A percentile compares a stretch with the other conserved stretches of the same genome.
These are phyloP conservation scores for Philereme transversata DNA, from an alignment of 2,888 invertebrate species.

Conservation along the genomic window DNA sequence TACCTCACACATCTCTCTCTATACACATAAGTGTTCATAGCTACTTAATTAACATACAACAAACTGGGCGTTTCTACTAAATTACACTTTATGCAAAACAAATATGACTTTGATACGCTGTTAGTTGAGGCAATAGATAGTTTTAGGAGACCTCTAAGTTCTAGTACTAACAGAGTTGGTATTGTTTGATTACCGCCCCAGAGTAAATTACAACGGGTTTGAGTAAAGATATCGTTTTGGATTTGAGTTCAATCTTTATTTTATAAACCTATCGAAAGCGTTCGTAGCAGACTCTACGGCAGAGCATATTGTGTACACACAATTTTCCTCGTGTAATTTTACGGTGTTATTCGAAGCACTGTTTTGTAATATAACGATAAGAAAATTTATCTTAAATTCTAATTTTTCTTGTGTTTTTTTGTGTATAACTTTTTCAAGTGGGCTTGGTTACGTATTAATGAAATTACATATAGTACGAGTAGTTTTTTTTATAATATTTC, in stretches of 20 bases:
- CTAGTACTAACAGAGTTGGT: slow-evolving; percentile 35
- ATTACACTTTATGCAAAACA: slow-evolving; percentile 43
- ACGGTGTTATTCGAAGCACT: too few relatives aligned
- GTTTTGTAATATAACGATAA: too few relatives aligned
- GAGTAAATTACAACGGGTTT: slow-evolving; percentile 10
- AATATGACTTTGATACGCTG: slow-evolving; percentile 46
- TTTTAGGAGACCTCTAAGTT: slow-evolving; percentile 39
- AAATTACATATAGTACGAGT: too few relatives aligned
- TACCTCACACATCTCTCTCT: slow-evolving; percentile 1
- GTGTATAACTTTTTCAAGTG: too few relatives aligned
- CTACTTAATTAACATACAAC: slow-evolving; percentile 28
- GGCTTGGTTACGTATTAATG: too few relatives aligned
- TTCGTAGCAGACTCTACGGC: not conserved
- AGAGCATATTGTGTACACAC: not conserved
- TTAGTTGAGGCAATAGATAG: slow-evolving; percentile 39
- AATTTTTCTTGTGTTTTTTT: too few relatives aligned
- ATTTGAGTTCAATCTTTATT: not conserved
- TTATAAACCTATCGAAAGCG: not conserved
- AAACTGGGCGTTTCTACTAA: slow-evolving; percentile 39
- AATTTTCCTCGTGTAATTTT: not conserved
- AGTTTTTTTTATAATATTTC: too few relatives aligned
- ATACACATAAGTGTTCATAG: slow-evolving; percentile 19
- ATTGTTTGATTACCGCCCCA: slow-evolving; percentile 14
- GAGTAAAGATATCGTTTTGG: slow-evolving; percentile 5
- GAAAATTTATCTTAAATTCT: too few relatives aligned